Evolutionary conservation across 1,140 invertebrate species (phyloP).

Genomic region (Forficula auricularia): DNA sequence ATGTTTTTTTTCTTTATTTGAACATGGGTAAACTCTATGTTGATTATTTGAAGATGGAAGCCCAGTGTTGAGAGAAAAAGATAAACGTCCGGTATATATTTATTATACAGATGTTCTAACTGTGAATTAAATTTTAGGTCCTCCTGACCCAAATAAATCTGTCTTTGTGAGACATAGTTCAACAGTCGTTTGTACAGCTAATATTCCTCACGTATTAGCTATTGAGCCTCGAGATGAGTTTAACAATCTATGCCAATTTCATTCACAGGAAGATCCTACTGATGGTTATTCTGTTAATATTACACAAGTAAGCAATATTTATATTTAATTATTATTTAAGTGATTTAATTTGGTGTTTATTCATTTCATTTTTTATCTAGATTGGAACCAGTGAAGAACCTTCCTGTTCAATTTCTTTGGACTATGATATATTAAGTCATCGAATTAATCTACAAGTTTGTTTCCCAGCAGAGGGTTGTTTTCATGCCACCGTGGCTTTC

Average conservation of each 20-base stretch:
- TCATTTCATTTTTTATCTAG: slow-evolving; percentile 20
- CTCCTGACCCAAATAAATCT: slow-evolving; percentile 66
- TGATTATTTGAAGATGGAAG: too few species aligned
- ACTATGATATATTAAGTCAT: slow-evolving; percentile 43
- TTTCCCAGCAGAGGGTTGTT: slow-evolving; percentile 54
- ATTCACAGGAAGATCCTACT: slow-evolving; percentile 41
- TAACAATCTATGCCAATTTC: slow-evolving; percentile 62
- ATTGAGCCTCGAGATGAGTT: slow-evolving; percentile 79
- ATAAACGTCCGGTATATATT: too few species aligned
- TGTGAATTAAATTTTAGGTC: too few species aligned
- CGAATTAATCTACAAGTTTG: slow-evolving; percentile 45
- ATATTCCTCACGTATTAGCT: slow-evolving; percentile 55
- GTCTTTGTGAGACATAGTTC: slow-evolving; percentile 71
- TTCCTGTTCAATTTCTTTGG: slow-evolving; percentile 37
- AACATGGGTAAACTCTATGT: too few species aligned
- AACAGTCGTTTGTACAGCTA: slow-evolving; percentile 66
- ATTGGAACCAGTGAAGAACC: slow-evolving; percentile 28
- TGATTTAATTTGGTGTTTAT: slow-evolving; percentile 6
- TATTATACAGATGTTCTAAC: too few species aligned
- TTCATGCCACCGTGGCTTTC: slow-evolving; percentile 65
- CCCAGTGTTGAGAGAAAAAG: too few species aligned
- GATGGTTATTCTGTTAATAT: slow-evolving; percentile 35
- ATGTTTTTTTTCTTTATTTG: too few species aligned
- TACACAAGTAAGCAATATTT: slow-evolving; percentile 20
- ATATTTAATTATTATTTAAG: not conserved